These are phyloP conservation scores for Epistrophella euchroma DNA, from an alignment of 2,888 invertebrate species.

Conservation along the genomic window DNA sequence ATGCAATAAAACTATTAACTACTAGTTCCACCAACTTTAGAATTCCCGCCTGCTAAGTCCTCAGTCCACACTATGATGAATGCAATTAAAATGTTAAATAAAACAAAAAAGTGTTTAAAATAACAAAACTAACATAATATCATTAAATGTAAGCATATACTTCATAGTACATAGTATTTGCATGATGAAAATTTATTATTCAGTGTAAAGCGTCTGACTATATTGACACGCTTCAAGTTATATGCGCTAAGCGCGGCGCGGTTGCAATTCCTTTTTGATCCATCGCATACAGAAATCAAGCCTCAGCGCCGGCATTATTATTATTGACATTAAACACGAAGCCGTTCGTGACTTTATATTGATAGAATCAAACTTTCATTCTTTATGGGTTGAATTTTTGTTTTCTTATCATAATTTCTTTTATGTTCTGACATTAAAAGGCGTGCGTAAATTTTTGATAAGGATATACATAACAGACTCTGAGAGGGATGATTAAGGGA, in stretches of 20 bases:
- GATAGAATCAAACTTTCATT: conserved; percentile 36
- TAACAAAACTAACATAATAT: conserved; percentile 40
- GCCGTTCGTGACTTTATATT: conserved; percentile 60
- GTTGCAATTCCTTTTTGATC: conserved; percentile 23
- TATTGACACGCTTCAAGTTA: conserved; percentile 59
- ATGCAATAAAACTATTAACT: conserved; percentile 8
- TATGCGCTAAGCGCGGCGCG: too few species aligned
- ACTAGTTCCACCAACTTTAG: not conserved
- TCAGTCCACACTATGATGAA: conserved; percentile 17
- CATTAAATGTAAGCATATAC: not conserved
- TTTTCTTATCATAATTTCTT: conserved; percentile 30
- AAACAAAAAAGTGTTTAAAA: conserved; percentile 15
- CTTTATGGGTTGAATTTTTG: not conserved
- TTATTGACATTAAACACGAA: conserved; percentile 65
- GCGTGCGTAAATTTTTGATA: conserved; percentile 18
- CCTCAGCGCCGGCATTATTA: conserved; percentile 7
- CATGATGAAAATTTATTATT: conserved; percentile 56
- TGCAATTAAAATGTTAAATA: not conserved
- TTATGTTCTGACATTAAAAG: conserved; percentile 11
- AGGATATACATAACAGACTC: not conserved
- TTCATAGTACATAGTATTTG: conserved; percentile 9
- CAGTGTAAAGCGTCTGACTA: conserved; percentile 60
- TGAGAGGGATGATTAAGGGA: not conserved
- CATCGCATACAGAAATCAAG: conserved; percentile 21
- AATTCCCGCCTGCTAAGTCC: conserved; percentile 4